phyloP scores from a whole-genome alignment of 2,888 invertebrate species.

The Mythimna ferrago region DNA sequence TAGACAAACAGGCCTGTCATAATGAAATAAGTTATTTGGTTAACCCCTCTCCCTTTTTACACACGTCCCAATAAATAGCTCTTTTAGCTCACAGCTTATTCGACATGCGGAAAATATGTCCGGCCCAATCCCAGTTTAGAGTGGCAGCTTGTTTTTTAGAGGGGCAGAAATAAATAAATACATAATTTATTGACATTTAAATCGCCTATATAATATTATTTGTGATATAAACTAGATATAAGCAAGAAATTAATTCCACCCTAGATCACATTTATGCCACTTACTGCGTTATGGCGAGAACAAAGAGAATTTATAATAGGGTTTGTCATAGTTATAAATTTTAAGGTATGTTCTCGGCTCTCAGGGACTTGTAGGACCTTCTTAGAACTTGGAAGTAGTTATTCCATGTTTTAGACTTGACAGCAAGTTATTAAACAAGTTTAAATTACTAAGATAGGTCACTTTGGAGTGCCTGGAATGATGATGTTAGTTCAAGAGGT shows the following conservation, averaged over 20 bases:
- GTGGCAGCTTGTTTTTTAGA: too few species aligned
- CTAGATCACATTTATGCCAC: constrained; percentile 28
- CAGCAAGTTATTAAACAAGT: constrained; percentile 32
- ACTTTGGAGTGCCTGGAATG: background rate
- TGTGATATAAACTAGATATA: background rate
- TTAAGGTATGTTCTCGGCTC: constrained; percentile 16
- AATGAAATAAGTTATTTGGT: too few species aligned
- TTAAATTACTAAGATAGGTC: constrained; percentile 13
- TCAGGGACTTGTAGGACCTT: constrained; percentile 13
- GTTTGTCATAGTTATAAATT: constrained; percentile 37
- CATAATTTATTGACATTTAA: too few species aligned
- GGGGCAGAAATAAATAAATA: too few species aligned
- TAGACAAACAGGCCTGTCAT: too few species aligned
- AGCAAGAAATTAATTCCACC: constrained; percentile 23
- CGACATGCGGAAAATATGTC: too few species aligned
- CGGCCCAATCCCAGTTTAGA: too few species aligned
- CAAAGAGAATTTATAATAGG: constrained; percentile 54
- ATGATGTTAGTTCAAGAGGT: background rate
- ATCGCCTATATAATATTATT: too few species aligned
- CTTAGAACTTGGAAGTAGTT: constrained; percentile 28
- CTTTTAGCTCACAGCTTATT: too few species aligned
- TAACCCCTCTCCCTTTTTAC: too few species aligned
- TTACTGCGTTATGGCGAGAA: constrained; percentile 23
- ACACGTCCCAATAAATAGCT: too few species aligned
- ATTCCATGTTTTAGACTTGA: constrained; percentile 32